Conservation (phyloP, 2,113 vertebrate genomes). For the Zapornia atra region DNA sequence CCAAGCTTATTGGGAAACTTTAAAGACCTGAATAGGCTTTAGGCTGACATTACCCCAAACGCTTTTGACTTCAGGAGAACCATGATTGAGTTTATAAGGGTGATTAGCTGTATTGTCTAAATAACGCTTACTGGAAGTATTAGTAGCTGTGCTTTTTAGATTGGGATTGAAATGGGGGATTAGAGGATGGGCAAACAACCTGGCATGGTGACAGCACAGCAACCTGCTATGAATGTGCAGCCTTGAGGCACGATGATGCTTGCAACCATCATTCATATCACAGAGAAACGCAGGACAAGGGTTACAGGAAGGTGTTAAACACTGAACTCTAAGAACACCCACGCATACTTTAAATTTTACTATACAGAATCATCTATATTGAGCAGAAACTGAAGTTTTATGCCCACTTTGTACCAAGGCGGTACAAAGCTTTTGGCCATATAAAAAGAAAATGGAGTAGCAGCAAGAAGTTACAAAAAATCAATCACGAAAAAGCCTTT, state of each 20-base stretch:
- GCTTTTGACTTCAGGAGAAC: background rate
- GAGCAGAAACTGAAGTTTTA: background rate
- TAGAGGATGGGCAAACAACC: background rate
- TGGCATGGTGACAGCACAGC: background rate
- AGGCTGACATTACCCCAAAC: background rate
- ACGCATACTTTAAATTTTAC: background rate
- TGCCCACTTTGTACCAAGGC: accelerated
- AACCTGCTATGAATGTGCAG: background rate
- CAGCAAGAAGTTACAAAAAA: background rate
- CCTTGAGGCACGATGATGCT: background rate
- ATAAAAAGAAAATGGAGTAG: background rate
- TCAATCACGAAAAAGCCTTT: background rate
- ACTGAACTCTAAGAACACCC: background rate
- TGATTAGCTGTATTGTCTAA: background rate
- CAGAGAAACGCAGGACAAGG: background rate
- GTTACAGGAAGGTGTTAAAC: background rate
- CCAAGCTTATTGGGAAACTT: background rate
- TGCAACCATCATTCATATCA: background rate
- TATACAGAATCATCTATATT: accelerated
- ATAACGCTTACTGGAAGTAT: background rate
- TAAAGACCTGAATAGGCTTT: background rate
- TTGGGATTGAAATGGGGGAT: background rate
- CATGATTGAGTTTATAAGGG: background rate
- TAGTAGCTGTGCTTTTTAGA: background rate
- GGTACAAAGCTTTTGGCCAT: background rate